These are phyloP conservation scores for Perodicticus potto DNA, from an alignment of 2,797 vertebrate species.

Conservation along the genomic window DNA sequence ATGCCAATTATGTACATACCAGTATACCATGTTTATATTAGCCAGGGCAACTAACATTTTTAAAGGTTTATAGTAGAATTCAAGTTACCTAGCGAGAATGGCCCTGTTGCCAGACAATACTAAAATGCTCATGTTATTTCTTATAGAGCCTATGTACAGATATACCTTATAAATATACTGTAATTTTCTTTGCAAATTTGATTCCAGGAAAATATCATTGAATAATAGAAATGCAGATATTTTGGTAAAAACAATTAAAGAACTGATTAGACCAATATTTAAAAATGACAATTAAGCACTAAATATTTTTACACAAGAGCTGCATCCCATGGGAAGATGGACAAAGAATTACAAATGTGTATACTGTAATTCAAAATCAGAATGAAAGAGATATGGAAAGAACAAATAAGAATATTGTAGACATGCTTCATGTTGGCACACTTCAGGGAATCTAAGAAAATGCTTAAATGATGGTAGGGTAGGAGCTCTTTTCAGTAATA, in stretches of 20 bases:
- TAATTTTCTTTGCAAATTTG: background rate
- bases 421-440: background rate
- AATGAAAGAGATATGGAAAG: background rate
- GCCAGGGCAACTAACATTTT: background rate
- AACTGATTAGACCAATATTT: constrained; percentile 37
- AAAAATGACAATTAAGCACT: background rate
- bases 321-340: background rate
- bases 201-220: background rate
- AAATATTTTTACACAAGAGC: constrained; percentile 13
- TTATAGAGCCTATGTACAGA: background rate
- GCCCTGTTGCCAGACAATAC: background rate
- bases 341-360: constrained; percentile 31
- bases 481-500: background rate
- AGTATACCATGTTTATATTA: background rate
- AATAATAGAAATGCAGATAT: background rate
- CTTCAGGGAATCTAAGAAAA: background rate
- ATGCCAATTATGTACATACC: background rate
- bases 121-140: background rate
- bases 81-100: background rate
- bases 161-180: background rate
- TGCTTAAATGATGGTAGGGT: background rate
- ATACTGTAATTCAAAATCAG: constrained; percentile 35
- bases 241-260: constrained; percentile 40
- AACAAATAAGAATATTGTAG: constrained; percentile 5
- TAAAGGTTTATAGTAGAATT: background rate